Base-by-base conservation (phyloP, 2,797 vertebrate species). In the Cossypha niveicapilla region DNA sequence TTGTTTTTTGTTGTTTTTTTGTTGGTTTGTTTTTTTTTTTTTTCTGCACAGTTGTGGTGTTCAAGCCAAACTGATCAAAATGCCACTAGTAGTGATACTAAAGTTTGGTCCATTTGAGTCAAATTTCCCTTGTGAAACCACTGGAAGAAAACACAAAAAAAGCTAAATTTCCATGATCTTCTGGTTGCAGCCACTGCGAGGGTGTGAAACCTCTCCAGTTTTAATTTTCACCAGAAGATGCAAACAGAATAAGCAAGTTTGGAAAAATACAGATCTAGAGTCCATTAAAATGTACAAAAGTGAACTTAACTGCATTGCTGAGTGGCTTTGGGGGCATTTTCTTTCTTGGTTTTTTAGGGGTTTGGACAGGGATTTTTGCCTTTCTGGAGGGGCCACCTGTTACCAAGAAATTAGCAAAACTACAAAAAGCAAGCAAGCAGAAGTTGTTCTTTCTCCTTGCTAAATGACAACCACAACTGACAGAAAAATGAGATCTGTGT, bases 281-380 rank as follows among this genome's bases (percentile, higher is more conserved):
- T 27, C 53, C 3, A 15, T 3, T 13, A 57, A 53, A 80, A 13
- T 1, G 13, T 22, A 53, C 14, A 11, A 3, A 51, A 44, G 15
- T 23, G 32, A 87, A 51, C 5, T 50, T 6, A 21, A 21, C 3
- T 34, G 27, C 11, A 67, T 2, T 30, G 53, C 24, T 27, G 9
- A 63, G n/a, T 0, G 1, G 8, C 18, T 83, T 27, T 1, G 1
- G 34, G 10, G 10, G 10, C 3, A 30, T 53, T 79, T 88, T 22
- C 41, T 71, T 35, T n/a, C 35, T 21, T 10, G 21, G 10, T 8
- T 48, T 57, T 76, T 25, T 3, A 19, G 17, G 28, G 18, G 24
- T 37, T 50, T 48, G 6, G 27, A 37, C 5, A 16, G 24, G 41
- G 10, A 0, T 9, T 44, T 50, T 30, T 32, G 6, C 18, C 17